Base-by-base conservation (phyloP, 2,888 invertebrate species). In the Dasypolia templi region DNA sequence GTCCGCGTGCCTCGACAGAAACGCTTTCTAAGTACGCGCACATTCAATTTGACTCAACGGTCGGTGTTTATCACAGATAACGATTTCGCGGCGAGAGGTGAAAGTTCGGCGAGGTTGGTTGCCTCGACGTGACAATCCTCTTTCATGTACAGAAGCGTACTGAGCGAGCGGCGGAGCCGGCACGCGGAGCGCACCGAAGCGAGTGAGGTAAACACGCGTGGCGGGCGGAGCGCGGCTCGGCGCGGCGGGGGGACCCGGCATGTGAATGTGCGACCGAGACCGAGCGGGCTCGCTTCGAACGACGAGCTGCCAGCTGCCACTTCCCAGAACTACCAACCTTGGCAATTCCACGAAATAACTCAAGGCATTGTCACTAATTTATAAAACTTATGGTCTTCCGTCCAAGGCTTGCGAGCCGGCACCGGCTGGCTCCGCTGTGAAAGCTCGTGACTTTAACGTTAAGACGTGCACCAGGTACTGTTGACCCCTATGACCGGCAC, bases 291-390 rank as follows among this genome's bases (percentile, higher is more conserved):
- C 83, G 86, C 83, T 86, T 82, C 82, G 85, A 79, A 84, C 87
- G 86, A 88, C 90, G 89, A 89, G 89, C 87, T 90, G 91, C 91
- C 86, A 84, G 92, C 90, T 90, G 91, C 89, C 93, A 89, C 91
- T 95, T 96, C 95, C 92, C 90, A 95, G 95, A 96, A 95, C 91
- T 87, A 90, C 93, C 94, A 94, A 94, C 94, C 95, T 94, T 94
- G 95, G 91, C 91, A 91, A 91, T 95, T 96, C 95, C 91, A 92
- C 93, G 95, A 95, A 96, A 92, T 90, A 93, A 93, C 94, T 93
- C 93, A 92, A 92, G 92, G 93, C 93, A 95, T 95, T 95, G 95
- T 95, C 95, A 95, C 95, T 94, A 94, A 95, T 95, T 95, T 95
- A 94, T 94, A 94, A 95, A 94, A 94, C 92, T 92, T 94, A 92